These are phyloP conservation scores for Myathropa florea DNA, from an alignment of 2,888 invertebrate species.

Conservation along the genomic window DNA sequence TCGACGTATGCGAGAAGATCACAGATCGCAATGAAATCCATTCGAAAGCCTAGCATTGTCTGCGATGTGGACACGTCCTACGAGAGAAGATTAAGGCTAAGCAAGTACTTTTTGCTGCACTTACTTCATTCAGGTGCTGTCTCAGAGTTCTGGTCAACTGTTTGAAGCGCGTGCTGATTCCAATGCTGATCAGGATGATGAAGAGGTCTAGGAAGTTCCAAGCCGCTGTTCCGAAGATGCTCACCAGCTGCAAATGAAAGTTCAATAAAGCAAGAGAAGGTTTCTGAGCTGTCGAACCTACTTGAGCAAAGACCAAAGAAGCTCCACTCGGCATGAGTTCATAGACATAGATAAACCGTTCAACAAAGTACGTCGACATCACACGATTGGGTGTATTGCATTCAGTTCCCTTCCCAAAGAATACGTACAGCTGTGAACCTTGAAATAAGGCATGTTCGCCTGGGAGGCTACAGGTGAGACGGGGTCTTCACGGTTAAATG, in stretches of 20 bases:
- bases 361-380: background rate
- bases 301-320: constrained; percentile 30
- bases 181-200: constrained; percentile 59
- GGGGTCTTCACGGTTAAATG: background rate
- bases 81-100: background rate
- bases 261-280: background rate
- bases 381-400: constrained; percentile 33
- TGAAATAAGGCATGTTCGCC: constrained; percentile 50
- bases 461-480: background rate
- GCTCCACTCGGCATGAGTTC: constrained; percentile 19
- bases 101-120: too few species aligned
- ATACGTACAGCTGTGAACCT: constrained; percentile 6
- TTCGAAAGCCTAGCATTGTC: constrained; percentile 44
- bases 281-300: background rate
- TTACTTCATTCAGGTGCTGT: constrained; percentile 35
- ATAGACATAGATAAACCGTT: constrained; percentile 20
- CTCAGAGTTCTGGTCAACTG: constrained; percentile 37
- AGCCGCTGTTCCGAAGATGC: constrained; percentile 49
- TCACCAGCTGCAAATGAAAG: constrained; percentile 20
- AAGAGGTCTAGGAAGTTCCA: constrained; percentile 65
- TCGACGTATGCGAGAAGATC: constrained; percentile 51
- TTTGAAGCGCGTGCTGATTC: constrained; percentile 45
- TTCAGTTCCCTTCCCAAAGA: background rate
- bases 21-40: constrained; percentile 59
- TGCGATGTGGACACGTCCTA: constrained; percentile 13